Evolutionary conservation across 1,140 invertebrate species (phyloP).

Genomic region (Drosophila nikananu): DNA sequence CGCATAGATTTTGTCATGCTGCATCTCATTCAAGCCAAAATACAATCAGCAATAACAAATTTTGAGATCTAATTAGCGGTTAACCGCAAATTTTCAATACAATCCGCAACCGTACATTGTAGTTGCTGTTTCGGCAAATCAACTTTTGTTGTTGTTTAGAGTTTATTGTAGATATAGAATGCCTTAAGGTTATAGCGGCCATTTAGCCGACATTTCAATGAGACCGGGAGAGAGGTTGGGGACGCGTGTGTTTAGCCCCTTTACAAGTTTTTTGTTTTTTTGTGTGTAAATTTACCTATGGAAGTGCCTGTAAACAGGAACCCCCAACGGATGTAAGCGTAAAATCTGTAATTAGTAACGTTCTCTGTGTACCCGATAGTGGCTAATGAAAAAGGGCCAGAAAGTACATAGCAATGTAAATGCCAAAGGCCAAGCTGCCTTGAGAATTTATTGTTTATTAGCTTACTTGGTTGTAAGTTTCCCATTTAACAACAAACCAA

Average conservation of each 20-base stretch:
- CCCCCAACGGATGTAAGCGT: slow-evolving; percentile 10
- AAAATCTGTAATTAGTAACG: slow-evolving; percentile 44
- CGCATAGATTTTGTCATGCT: slow-evolving; percentile 22
- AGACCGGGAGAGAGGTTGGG: slow-evolving; percentile 10
- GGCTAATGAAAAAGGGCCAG: slow-evolving; percentile 3
- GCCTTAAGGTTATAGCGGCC: slow-evolving; percentile 62
- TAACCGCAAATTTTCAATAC: slow-evolving; percentile 79
- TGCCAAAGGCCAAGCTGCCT: slow-evolving; percentile 4
- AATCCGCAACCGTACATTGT: slow-evolving; percentile 56
- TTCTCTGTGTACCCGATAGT: not conserved
- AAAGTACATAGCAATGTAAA: not conserved
- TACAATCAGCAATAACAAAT: slow-evolving; percentile 66
- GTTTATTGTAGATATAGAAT: slow-evolving; percentile 61
- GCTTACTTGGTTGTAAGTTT: slow-evolving; percentile 6
- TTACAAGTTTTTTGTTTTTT: slow-evolving; percentile 12
- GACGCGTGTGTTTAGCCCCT: slow-evolving; percentile 36
- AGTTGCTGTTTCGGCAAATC: slow-evolving; percentile 61
- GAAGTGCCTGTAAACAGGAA: slow-evolving; percentile 37
- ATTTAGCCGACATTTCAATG: slow-evolving; percentile 49
- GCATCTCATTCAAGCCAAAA: slow-evolving; percentile 46
- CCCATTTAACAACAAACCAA: not conserved
- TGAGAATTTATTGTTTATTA: slow-evolving; percentile 2
- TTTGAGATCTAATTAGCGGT: slow-evolving; percentile 81
- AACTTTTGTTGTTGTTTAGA: slow-evolving; percentile 76
- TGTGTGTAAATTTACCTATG: slow-evolving; percentile 15